Percentiles rank a stretch among this genome's conserved stretches.
Conservation (phyloP, 2,888 invertebrate genomes). For the Merodon equestris region DNA sequence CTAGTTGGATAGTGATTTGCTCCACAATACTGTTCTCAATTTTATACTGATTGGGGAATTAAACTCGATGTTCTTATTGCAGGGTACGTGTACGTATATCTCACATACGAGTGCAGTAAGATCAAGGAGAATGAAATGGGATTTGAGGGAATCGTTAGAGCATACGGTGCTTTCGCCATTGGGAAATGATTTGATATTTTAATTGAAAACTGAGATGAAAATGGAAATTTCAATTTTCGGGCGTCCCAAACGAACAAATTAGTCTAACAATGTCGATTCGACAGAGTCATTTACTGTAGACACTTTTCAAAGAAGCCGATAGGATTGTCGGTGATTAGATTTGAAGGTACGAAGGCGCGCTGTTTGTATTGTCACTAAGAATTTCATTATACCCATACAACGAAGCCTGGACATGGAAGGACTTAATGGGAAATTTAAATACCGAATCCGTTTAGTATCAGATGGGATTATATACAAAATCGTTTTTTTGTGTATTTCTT, state of each 20-base stretch:
- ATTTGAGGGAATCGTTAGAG: no score
- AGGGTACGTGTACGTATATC: not conserved
- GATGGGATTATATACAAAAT: no score
- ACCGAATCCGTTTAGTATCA: no score
- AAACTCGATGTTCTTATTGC: conserved; percentile 55
- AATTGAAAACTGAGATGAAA: conserved; percentile 62
- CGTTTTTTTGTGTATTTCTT: no score
- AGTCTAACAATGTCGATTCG: conserved; percentile 19
- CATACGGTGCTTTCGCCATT: not conserved
- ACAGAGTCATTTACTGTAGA: not conserved
- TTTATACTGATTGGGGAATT: conserved; percentile 59
- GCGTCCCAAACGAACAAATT: not conserved
- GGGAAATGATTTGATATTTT: conserved; percentile 60
- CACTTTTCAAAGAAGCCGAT: conserved; percentile 19
- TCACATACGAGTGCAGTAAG: no score
- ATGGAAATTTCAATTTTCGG: conserved; percentile 34
- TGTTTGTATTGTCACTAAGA: no score
- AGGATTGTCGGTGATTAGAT: conserved; percentile 52
- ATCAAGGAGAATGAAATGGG: no score
- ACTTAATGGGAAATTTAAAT: no score
- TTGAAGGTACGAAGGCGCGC: conserved; percentile 4
- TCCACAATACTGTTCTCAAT: conserved; percentile 44
- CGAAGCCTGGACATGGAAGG: no score
- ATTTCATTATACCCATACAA: no score
- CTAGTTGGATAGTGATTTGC: conserved; percentile 34